Evolutionary conservation across 2,113 vertebrate genomes (phyloP), one percentile per base, ranked within the genome.

Genomic region (Candoia aspera): DNA sequence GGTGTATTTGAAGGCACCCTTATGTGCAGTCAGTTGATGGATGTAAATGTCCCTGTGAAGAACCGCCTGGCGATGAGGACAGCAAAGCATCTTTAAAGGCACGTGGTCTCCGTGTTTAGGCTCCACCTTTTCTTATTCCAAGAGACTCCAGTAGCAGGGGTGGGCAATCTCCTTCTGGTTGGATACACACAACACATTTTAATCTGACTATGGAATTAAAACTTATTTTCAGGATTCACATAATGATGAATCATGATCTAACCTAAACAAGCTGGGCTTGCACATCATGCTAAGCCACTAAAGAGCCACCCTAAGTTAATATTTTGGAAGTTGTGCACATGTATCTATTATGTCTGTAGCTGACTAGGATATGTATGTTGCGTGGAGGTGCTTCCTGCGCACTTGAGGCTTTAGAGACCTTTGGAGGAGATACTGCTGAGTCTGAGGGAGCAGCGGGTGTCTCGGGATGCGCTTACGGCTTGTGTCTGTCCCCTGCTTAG

Each of bases 401-500:
- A 79, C 68, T n/a, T 79, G 15, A 79, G 19, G 68, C 2, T 37
- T 33, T 37, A 79, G 68, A 37, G 33, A 37, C 2, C 68, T n/a
- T 37, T 42, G 73, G 73, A 42, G 17, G 33, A 42, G 17, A 79
- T 79, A 79, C 21, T 79, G 42, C 33, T 42, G 33, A 79, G 33
- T 42, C 10, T 79, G 33, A 42, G 33, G 33, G 73, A 79, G 17
- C 73, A 37, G 68, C 9, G 33, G 8, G 73, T 79, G 6, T 42
- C 33, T 79, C 73, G 3, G 19, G 8, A 3, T 54, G 58, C 0
- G 15, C 53, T 58, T 64, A 3, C 37, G 46, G 37, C 59, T 8
- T 83, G 29, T n/a, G 21, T 42, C 23, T 91, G n/a, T 85, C 89
- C 55, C 91, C 1, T 62, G 4, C 46, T 12, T 91, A 99, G 99